A percentile compares a stretch with the other conserved stretches of the same genome.
Evolutionary conservation across 2,888 invertebrate genomes (phyloP).

Genomic region (Ferrisia virgata): DNA sequence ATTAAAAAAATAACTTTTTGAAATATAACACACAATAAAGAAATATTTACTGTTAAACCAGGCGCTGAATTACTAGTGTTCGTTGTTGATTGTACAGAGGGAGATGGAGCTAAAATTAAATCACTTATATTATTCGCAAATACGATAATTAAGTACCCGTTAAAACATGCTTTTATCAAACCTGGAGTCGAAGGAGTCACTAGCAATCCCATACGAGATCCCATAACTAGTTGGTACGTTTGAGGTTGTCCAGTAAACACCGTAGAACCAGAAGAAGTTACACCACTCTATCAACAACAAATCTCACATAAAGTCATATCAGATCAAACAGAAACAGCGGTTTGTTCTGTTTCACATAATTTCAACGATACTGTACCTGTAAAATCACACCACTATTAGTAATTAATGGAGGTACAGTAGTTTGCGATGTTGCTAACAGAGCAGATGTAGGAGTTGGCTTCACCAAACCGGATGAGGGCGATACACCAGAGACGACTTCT

Average conservation of each 20-base stretch:
- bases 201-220: slow-evolving; percentile 31
- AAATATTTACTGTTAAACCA: neutral
- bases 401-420: neutral
- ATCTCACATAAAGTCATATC: neutral
- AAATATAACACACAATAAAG: neutral
- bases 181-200: slow-evolving; percentile 24
- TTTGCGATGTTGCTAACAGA: slow-evolving; percentile 17
- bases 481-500: neutral
- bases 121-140: neutral
- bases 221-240: slow-evolving; percentile 35
- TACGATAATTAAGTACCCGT: neutral
- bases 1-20: neutral
- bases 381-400: slow-evolving; percentile 13
- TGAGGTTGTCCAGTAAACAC: slow-evolving; percentile 22
- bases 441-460: slow-evolving; percentile 27
- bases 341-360: neutral
- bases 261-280: neutral
- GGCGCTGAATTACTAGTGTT: neutral
- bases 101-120: neutral
- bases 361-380: neutral
- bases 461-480: neutral
- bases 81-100: neutral
- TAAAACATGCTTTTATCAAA: neutral
- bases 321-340: neutral
- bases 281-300: neutral